Percentiles rank a stretch among this genome's conserved stretches.
These are phyloP conservation scores for Julus scandinavius DNA, from an alignment of 2,888 invertebrate species.

Conservation along the genomic window DNA sequence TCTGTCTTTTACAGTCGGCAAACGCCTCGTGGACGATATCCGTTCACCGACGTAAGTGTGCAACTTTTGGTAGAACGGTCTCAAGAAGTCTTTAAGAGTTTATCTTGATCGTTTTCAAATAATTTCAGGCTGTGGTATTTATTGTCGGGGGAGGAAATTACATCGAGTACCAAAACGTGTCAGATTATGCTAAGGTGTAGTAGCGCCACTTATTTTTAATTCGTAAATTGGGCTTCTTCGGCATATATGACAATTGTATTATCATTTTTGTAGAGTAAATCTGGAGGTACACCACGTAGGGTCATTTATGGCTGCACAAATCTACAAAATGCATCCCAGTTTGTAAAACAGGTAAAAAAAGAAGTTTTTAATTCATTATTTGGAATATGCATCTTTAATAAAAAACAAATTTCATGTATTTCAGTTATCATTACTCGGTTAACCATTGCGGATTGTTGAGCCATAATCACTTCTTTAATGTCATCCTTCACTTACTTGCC, in stretches of 20 bases:
- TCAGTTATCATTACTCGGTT: background rate
- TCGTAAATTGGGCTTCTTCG: background rate
- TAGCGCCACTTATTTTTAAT: slow-evolving; percentile 39
- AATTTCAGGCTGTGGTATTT: slow-evolving; percentile 82
- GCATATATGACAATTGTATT: background rate
- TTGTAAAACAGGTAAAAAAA: slow-evolving; percentile 81
- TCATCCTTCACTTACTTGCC: background rate
- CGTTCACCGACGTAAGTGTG: background rate
- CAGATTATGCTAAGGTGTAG: slow-evolving; percentile 87
- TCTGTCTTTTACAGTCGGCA: background rate
- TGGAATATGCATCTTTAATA: too few relatives aligned
- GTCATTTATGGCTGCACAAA: slow-evolving; percentile 97
- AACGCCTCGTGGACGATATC: background rate
- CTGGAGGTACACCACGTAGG: slow-evolving; percentile 71
- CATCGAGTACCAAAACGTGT: slow-evolving; percentile 98
- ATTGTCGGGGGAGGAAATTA: slow-evolving; percentile 96
- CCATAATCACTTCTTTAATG: background rate
- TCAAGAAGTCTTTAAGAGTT: too few relatives aligned
- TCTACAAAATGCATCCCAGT: slow-evolving; percentile 91
- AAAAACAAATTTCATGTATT: background rate
- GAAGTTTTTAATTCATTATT: background rate
- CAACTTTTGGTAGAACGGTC: background rate
- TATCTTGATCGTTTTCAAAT: slow-evolving; percentile 60
- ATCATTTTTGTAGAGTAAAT: slow-evolving; percentile 74
- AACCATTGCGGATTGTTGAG: background rate